Percentiles rank a stretch among this genome's conserved stretches.
Evolutionary conservation across 2,888 invertebrate species (phyloP).

Genomic region (Prenolepis imparis): DNA sequence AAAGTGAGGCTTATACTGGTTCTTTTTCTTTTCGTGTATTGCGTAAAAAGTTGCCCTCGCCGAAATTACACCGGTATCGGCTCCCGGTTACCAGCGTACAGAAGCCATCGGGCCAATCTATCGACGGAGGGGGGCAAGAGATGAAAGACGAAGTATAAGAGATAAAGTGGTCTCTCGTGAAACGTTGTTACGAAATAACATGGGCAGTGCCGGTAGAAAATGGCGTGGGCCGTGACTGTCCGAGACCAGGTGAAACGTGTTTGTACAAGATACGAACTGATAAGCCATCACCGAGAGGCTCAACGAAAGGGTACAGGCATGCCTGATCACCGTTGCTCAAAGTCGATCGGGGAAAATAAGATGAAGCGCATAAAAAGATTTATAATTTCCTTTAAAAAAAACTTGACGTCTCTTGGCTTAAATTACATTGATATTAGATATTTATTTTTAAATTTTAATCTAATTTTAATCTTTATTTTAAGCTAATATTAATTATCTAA

Average conservation of each 20-base stretch:
- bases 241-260: slow-evolving; percentile 77
- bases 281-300: slow-evolving; percentile 68
- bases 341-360: slow-evolving; percentile 29
- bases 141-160: slow-evolving; percentile 51
- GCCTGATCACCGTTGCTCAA: slow-evolving; percentile 64
- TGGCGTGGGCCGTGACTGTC: slow-evolving; percentile 72
- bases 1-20: not conserved
- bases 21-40: not conserved
- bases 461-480: not conserved
- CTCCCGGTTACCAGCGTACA: slow-evolving; percentile 39
- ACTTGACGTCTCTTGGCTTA: not conserved
- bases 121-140: slow-evolving; percentile 41
- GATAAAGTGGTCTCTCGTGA: slow-evolving; percentile 69
- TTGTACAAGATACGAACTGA: slow-evolving; percentile 76
- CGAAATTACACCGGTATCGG: slow-evolving; percentile 47
- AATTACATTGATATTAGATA: not conserved
- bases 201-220: slow-evolving; percentile 74
- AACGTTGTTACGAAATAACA: slow-evolving; percentile 72
- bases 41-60: slow-evolving; percentile 33
- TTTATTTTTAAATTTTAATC: not conserved
- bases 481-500: not conserved
- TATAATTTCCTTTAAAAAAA: not conserved
- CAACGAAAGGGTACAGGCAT: slow-evolving; percentile 53
- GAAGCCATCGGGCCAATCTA: slow-evolving; percentile 38
- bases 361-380: not conserved